Base-by-base conservation (phyloP, 1,140 invertebrate genomes). In the Triops longicaudatus region DNA sequence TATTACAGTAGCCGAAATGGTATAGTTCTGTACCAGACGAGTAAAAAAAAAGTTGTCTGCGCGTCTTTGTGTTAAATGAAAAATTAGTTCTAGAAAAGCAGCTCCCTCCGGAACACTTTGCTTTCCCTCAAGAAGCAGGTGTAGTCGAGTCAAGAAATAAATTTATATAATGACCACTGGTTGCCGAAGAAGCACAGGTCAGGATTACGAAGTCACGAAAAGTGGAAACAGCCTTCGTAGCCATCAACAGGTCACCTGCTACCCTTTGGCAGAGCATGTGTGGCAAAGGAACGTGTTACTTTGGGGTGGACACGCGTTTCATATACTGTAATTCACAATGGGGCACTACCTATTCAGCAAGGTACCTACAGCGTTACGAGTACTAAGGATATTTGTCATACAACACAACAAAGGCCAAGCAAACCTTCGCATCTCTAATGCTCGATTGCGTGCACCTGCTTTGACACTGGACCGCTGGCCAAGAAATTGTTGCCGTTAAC, bases 211-310 rank as follows among this genome's bases (percentile, higher is more conserved):
- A 63, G 50, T 63, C 50, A 22, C 50, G 50, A 22, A 63, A 63
- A 63, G 17, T 17, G 22, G 50, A 63, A 22, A 63, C 50, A 63
- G 14, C 50, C 50, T 12, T 63, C 50, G 0, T n/a, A 63, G 10
- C 50, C 50, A 63, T 17, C 50, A 63, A 63, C 22, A 14, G 50
- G 50, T 63, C 50, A 63, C 50, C 50, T 63, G 50, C 22, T 63
- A 22, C 50, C 50, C 50, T 63, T 63, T 63, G 50, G 50, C 50
- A 17, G 22, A 63, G 50, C 50, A 63, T 63, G 50, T 63, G 50
- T 63, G 50, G 17, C 22, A 12, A 17, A 63, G 50, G 14, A 17
- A 63, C 50, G 50, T 63, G 50, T 63, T 63, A 22, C 50, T 63
- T 63, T 63, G 1, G 50, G 22, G 50, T 63, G 50, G 50, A n/a